Base-by-base conservation (phyloP, 2,797 vertebrate species). In the Oryzias sinensis region DNA sequence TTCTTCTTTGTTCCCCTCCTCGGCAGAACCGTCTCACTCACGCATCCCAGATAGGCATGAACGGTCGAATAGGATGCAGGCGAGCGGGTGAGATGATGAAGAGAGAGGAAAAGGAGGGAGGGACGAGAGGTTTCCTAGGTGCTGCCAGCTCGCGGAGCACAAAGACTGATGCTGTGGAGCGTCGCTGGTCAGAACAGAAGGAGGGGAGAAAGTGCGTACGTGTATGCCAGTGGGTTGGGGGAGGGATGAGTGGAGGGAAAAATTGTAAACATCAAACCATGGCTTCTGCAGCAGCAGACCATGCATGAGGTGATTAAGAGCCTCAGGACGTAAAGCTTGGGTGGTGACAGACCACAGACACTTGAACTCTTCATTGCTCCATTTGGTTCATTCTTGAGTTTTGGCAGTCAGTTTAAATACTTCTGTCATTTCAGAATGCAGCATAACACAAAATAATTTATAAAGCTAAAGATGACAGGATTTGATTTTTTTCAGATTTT, bases 201-300 rank as follows among this genome's bases (percentile, higher is more conserved):
- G 67, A 76, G 77, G 53, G 43, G 68, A 61, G 72, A 62, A 70
- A 78, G 79, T 77, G 76, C 43, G 73, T 76, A 46, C 75, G 53
- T 81, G 65, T 70, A 37, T 56, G 20, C 63, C 45, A 62, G 70
- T 70, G 66, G 43, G 65, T 46, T 65, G 72, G 51, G 60, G 66
- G 68, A 53, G 60, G 68, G 61, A 55, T 62, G 60, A 57, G 60
- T 52, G 53, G 70, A 59, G 40, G 85, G 86, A 87, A 84, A 89
- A 87, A 93, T 81, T 87, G 87, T 91, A 91, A 90, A 93, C 92
- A 76, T 65, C 64, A 82, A 74, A 90, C 89, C 89, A 94, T 94
- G 89, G 90, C 92, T 88, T 80, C 88, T 89, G 90, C 92, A 85
- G 94, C 92, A 94, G 93, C 93, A 93, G 94, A 93, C 91, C 93